Conservation (phyloP, 2,113 vertebrate genomes). For the Chrysochloris asiatica region DNA sequence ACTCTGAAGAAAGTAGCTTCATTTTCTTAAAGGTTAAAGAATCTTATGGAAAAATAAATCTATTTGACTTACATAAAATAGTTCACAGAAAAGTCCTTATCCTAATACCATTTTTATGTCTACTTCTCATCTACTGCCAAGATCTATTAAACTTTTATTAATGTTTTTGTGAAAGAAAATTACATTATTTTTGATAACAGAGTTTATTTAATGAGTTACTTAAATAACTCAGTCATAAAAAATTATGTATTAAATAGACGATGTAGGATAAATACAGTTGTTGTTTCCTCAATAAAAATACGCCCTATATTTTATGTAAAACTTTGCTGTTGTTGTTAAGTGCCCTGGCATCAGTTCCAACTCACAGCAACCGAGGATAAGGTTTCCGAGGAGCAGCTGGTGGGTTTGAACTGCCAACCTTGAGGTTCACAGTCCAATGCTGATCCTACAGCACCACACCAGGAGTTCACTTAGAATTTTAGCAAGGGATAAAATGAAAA, state of each 20-base stretch:
- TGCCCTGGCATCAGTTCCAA: too few relatives aligned
- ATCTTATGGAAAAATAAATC: conserved; percentile 2
- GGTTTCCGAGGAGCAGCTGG: too few relatives aligned
- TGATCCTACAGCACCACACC: too few relatives aligned
- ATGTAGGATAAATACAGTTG: not conserved
- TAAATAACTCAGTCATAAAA: conserved; percentile 22
- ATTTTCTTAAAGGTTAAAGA: conserved; percentile 15
- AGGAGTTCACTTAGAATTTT: conserved; percentile 16
- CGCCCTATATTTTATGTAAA: not conserved
- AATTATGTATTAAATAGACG: conserved; percentile 14
- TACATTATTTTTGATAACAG: not conserved
- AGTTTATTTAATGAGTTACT: not conserved
- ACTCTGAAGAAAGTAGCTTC: conserved; percentile 17
- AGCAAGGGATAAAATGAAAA: not conserved
- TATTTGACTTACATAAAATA: not conserved
- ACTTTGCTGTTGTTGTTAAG: too few relatives aligned
- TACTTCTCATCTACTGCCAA: not conserved
- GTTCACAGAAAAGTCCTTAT: not conserved
- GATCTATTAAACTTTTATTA: not conserved
- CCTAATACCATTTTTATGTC: conserved; percentile 41
- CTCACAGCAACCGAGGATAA: too few relatives aligned
- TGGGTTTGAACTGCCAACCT: too few relatives aligned
- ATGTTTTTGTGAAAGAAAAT: not conserved
- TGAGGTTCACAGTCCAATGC: too few relatives aligned
- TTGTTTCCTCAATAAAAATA: not conserved